These are phyloP conservation scores for Cephus sareptanus DNA, from an alignment of 2,888 invertebrate genomes.

Conservation along the genomic window DNA sequence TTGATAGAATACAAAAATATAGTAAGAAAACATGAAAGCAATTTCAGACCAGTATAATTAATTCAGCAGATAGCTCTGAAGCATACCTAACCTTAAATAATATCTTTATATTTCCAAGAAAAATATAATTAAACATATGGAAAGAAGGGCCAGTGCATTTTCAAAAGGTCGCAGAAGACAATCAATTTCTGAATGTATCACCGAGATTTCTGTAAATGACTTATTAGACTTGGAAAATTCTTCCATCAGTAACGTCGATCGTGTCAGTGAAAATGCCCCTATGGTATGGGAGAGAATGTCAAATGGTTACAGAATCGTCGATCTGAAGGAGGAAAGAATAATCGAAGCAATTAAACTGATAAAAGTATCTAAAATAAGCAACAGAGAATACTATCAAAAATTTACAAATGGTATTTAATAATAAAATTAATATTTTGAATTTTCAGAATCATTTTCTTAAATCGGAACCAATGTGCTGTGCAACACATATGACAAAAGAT, in stretches of 20 bases:
- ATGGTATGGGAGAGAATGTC: slow-evolving; percentile 38
- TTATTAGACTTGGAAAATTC: neutral
- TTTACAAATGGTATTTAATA: neutral
- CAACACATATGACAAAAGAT: slow-evolving; percentile 24
- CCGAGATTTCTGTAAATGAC: neutral
- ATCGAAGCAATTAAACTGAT: slow-evolving; percentile 32
- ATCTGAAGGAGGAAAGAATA: slow-evolving; percentile 31
- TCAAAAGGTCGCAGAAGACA: neutral
- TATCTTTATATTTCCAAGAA: neutral
- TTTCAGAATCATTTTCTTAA: slow-evolving; percentile 19
- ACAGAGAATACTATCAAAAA: neutral
- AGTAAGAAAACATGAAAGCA: too few species aligned
- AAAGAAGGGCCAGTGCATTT: neutral
- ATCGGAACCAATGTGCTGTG: slow-evolving; percentile 30
- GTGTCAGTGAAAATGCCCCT: slow-evolving; percentile 4
- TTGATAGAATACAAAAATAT: too few species aligned
- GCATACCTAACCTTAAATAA: neutral
- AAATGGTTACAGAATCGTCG: slow-evolving; percentile 40
- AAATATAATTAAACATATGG: neutral
- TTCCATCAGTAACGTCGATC: neutral
- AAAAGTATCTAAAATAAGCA: slow-evolving; percentile 27
- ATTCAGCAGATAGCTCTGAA: neutral
- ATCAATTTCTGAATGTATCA: neutral
- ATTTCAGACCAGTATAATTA: neutral
- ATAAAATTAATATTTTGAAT: neutral